Evolutionary conservation across 53 echinoderm and acorn worm genomes (phyloP).

Genomic region (Crossaster papposus): DNA sequence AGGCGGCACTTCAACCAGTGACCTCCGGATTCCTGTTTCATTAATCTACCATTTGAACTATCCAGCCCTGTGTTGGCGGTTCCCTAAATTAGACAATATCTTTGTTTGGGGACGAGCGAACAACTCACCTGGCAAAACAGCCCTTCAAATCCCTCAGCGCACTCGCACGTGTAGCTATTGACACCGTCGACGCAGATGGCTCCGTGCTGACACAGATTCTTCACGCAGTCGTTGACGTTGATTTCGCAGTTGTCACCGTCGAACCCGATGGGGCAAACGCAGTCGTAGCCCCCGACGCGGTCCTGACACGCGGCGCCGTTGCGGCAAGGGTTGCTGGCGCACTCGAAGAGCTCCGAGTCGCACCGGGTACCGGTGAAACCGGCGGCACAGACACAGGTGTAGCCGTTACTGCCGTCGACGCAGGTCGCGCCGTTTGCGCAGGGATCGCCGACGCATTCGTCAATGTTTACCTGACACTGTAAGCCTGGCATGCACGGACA

Average conservation of each 20-base stretch:
- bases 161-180: constrained; percentile 68
- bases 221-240: constrained; percentile 76
- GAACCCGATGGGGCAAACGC: constrained; percentile 72
- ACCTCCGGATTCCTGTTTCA: no score
- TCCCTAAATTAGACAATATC: no score
- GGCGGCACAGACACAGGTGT: constrained; percentile 69
- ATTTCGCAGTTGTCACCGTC: constrained; percentile 73
- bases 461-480: constrained; percentile 74
- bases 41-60: no score
- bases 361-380: constrained; percentile 81
- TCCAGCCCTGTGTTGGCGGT: no score
- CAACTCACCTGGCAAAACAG: constrained; percentile 58
- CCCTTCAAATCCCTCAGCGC: constrained; percentile 70
- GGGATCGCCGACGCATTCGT: constrained; percentile 79
- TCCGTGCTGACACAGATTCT: constrained; percentile 60
- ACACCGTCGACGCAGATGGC: constrained; percentile 65
- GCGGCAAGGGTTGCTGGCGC: constrained; percentile 75
- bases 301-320: constrained; percentile 78
- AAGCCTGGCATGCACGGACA: constrained; percentile 43
- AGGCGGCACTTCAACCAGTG: no score
- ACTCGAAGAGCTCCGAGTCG: constrained; percentile 78
- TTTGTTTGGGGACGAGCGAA: no score
- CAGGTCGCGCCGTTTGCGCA: constrained; percentile 82
- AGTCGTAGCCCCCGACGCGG: constrained; percentile 64
- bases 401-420: constrained; percentile 64